Base-by-base conservation (phyloP, 23 tunicate genomes). In the Trididemnum miniatum region DNA sequence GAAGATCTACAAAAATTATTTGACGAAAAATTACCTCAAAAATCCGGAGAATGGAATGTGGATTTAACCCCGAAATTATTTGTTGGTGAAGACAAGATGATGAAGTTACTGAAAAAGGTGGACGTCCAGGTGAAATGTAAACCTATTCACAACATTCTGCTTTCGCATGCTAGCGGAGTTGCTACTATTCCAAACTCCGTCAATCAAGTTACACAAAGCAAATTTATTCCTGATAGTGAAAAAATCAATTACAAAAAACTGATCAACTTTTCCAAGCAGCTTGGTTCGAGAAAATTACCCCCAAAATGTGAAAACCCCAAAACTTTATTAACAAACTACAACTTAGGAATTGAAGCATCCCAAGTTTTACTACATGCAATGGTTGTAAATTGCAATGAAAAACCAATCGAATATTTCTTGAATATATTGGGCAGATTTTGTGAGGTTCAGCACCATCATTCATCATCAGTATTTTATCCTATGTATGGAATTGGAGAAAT, bases 401-500 rank as follows among this genome's bases (percentile, higher is more conserved):
- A 65, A 39, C 38, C 1, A 2, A 26, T 22, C 20, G 62, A 12
- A 1, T 31, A 65, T 15, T 25, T 65, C 31, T 22, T 81, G 7
- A 40, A 81, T 31, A 25, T 7, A 9, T 26, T 81, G 0, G 24
- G 34, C 4, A 65, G 76, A 1, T 81, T 81, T 66, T 81, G 85
- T 31, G 63, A 65, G 2, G 76, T n/a, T 15, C 62, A 30, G 4
- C n/a, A 26, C 2, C 25, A 37, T 35, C 76, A 81, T 27, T 23
- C 63, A 12, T 20, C 85, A 30, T 24, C 85, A 20, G 40, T 31
- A 15, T 9, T 12, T 9, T 81, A 65, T 66, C 85, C 85, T 5
- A 0, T 32, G 23, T 81, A 37, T 35, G 85, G 85, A 26, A 35
- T 81, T 25, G 85, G 85, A 1, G 85, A 81, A 39, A 25, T 81